These are phyloP conservation scores for Ooceraea biroi DNA, from an alignment of 1,140 invertebrate species.

Conservation along the genomic window DNA sequence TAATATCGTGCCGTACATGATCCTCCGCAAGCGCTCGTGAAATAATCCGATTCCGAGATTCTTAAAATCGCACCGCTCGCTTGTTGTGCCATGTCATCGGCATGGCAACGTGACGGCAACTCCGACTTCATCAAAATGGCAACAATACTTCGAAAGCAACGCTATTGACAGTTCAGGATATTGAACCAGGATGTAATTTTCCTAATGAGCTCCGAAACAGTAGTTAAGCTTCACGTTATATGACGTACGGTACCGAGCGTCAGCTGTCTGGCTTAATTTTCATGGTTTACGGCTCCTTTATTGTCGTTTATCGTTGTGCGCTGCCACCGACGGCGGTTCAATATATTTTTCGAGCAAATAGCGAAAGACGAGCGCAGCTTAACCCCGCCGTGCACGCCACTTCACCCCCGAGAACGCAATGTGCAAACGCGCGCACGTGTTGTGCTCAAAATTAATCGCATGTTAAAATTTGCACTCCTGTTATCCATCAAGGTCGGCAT, in stretches of 20 bases:
- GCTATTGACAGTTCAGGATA: conserved; percentile 7
- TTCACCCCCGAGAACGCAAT: conserved; percentile 11
- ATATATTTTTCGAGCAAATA: conserved; percentile 23
- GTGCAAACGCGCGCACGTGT: conserved; percentile 5
- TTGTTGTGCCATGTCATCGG: conserved; percentile 33
- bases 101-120: conserved; percentile 35
- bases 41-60: conserved; percentile 1
- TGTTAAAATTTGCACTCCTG: conserved; percentile 27
- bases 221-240: conserved; percentile 27
- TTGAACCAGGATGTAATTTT: conserved; percentile 19
- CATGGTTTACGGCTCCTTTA: conserved; percentile 4
- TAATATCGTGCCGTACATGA: not conserved
- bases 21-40: not conserved
- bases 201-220: conserved; percentile 33
- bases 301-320: conserved; percentile 23
- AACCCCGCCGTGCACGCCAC: not conserved
- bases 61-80: not conserved
- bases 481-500: conserved; percentile 29
- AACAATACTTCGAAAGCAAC: conserved; percentile 7
- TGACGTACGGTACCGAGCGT: conserved; percentile 30
- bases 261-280: conserved; percentile 32
- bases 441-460: conserved; percentile 40
- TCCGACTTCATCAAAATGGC: conserved; percentile 1
- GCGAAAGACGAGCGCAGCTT: not conserved
- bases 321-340: not conserved